Conservation (phyloP, 1,140 invertebrate genomes). For the Globodera rostochiensis region DNA sequence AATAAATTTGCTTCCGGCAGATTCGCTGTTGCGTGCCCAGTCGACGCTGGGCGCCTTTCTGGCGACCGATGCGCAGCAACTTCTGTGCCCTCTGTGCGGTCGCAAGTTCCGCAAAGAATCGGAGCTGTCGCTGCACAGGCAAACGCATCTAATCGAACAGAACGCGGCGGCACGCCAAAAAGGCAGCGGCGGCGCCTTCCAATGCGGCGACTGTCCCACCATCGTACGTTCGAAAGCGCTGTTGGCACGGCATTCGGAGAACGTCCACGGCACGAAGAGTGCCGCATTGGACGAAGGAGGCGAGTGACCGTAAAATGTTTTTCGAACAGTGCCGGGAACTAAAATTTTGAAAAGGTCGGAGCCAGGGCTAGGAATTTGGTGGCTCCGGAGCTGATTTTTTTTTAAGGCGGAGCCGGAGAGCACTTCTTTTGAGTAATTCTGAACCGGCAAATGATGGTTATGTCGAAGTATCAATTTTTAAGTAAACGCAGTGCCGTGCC, state of each 20-base stretch:
- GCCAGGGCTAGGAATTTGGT: too few relatives aligned
- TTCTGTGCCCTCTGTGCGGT: conserved; percentile 55
- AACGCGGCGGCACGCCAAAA: conserved; percentile 43
- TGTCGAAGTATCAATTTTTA: neutral
- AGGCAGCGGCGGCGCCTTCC: conserved; percentile 22
- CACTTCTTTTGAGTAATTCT: too few relatives aligned
- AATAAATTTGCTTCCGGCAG: neutral
- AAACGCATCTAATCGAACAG: conserved; percentile 61
- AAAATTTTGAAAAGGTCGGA: too few relatives aligned
- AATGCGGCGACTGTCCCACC: conserved; percentile 51
- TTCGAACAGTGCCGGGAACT: too few relatives aligned
- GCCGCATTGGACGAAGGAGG: neutral
- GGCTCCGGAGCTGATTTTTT: too few relatives aligned
- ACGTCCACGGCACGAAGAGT: conserved; percentile 15
- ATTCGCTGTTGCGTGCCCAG: conserved; percentile 13
- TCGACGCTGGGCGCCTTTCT: conserved; percentile 34
- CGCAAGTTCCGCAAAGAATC: conserved; percentile 58
- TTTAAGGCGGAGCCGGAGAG: too few relatives aligned
- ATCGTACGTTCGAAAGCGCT: conserved; percentile 38
- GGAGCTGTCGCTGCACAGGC: conserved; percentile 56
- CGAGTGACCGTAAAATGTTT: neutral
- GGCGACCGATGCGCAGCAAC: conserved; percentile 39
- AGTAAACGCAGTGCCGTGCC: neutral
- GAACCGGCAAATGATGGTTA: too few relatives aligned
- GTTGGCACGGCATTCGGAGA: conserved; percentile 54